Percentiles rank a stretch among this genome's conserved stretches.
Evolutionary conservation across 2,888 invertebrate genomes (phyloP).

Genomic region (Xestoiulus laeticollis): DNA sequence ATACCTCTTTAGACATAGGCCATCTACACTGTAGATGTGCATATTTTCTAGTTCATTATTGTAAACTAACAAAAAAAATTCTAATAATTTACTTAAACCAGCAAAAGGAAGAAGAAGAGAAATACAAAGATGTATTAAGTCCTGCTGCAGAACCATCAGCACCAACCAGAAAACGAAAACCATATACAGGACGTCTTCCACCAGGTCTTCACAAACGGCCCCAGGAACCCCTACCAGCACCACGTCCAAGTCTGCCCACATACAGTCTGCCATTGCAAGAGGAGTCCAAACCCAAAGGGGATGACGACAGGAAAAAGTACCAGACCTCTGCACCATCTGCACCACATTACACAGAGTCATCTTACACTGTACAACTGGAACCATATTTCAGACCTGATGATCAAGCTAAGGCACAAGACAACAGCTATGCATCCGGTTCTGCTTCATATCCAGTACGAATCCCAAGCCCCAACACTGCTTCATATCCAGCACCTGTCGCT

Average conservation of each 20-base stretch:
- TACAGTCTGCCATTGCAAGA: slow-evolving; percentile 34
- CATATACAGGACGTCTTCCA: slow-evolving; percentile 23
- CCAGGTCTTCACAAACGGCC: neutral
- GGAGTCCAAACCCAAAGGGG: neutral
- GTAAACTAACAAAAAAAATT: neutral
- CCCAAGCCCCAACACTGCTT: neutral
- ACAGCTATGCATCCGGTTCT: slow-evolving; percentile 20
- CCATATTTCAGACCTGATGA: neutral
- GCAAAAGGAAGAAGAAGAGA: slow-evolving; percentile 32
- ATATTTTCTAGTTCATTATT: neutral
- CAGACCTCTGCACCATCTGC: slow-evolving; percentile 31
- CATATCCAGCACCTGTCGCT: neutral
- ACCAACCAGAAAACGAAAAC: slow-evolving; percentile 36
- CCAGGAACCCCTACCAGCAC: slow-evolving; percentile 2
- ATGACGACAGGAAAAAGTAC: neutral
- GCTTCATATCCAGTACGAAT: slow-evolving; percentile 13
- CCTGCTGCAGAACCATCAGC: slow-evolving; percentile 50
- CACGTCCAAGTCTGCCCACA: neutral
- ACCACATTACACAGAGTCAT: neutral
- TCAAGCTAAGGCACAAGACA: neutral
- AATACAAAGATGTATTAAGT: neutral
- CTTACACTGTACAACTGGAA: neutral
- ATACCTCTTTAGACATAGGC: no score
- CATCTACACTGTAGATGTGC: no score
- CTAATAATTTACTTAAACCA: neutral